Conservation (phyloP, 2,888 invertebrate species). For the Brachyopa scutellaris region DNA sequence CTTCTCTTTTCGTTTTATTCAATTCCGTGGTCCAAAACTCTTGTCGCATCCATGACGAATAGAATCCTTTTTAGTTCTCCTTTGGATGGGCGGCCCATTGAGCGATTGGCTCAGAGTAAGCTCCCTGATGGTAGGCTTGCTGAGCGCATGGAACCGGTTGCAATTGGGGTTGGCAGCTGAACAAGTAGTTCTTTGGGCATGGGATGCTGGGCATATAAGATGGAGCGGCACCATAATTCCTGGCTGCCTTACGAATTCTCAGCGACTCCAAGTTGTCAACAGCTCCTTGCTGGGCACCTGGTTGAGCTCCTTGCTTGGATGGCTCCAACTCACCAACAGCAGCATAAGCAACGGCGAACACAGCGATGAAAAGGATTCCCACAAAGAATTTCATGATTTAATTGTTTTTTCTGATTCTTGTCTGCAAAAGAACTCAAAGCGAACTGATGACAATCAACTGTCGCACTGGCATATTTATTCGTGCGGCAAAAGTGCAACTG, state of each 20-base stretch:
- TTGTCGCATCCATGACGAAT: too few relatives aligned
- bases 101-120: constrained; percentile 55
- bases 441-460: constrained; percentile 58
- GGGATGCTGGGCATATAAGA: constrained; percentile 38
- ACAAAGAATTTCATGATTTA: constrained; percentile 60
- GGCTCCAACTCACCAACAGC: constrained; percentile 36
- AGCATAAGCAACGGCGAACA: constrained; percentile 36
- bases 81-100: constrained; percentile 38
- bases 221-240: constrained; percentile 40
- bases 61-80: constrained; percentile 33
- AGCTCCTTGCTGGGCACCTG: constrained; percentile 16
- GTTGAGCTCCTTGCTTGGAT: constrained; percentile 18
- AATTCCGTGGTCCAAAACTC: neutral
- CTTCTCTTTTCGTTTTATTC: too few relatives aligned
- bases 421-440: constrained; percentile 39
- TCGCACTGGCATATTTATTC: constrained; percentile 56
- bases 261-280: constrained; percentile 55
- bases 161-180: constrained; percentile 61
- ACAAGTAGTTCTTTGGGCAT: constrained; percentile 65
- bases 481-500: constrained; percentile 49
- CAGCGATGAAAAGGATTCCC: constrained; percentile 49
- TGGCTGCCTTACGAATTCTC: constrained; percentile 61
- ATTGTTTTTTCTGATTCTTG: constrained; percentile 16
- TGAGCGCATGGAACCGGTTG: constrained; percentile 55
- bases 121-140: constrained; percentile 33